These are phyloP conservation scores for Cavia porcellus DNA, from an alignment of 2,113 vertebrate species.

Conservation along the genomic window DNA sequence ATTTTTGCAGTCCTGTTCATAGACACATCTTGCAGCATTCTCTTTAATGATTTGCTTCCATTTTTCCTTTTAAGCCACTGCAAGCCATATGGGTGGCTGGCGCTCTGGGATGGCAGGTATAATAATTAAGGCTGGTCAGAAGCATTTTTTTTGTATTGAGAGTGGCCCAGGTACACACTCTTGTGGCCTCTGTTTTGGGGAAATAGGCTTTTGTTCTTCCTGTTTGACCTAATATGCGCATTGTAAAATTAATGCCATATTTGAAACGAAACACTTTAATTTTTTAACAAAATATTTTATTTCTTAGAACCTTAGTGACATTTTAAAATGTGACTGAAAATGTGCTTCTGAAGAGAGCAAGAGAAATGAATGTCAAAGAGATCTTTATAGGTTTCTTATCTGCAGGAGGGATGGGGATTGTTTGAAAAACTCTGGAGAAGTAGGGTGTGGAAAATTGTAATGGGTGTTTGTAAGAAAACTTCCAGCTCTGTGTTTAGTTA, in stretches of 20 bases:
- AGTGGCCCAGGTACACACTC: constrained; percentile 60
- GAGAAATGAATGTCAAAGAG: neutral
- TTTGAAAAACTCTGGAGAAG: neutral
- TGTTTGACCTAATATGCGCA: constrained; percentile 52
- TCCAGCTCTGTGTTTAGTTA: constrained; percentile 60
- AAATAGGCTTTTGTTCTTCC: constrained; percentile 62
- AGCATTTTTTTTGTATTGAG: constrained; percentile 1
- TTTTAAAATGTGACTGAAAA: constrained; percentile 78
- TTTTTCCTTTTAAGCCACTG: constrained; percentile 81
- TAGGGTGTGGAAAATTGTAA: neutral
- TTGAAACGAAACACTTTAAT: constrained; percentile 62
- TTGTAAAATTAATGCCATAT: constrained; percentile 76
- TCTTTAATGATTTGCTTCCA: constrained; percentile 80
- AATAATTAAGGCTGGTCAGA: constrained; percentile 40
- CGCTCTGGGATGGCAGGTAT: constrained; percentile 53
- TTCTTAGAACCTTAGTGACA: constrained; percentile 74
- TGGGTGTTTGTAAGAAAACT: neutral
- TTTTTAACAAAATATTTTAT: constrained; percentile 71
- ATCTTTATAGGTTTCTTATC: constrained; percentile 13
- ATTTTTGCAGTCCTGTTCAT: constrained; percentile 53
- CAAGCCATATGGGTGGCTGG: constrained; percentile 76
- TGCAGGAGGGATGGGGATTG: neutral
- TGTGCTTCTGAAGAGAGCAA: constrained; percentile 70
- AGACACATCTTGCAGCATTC: constrained; percentile 83
- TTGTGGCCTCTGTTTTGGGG: constrained; percentile 34